Conservation (phyloP, 2,888 invertebrate genomes). For the Coelopa pilipes region DNA sequence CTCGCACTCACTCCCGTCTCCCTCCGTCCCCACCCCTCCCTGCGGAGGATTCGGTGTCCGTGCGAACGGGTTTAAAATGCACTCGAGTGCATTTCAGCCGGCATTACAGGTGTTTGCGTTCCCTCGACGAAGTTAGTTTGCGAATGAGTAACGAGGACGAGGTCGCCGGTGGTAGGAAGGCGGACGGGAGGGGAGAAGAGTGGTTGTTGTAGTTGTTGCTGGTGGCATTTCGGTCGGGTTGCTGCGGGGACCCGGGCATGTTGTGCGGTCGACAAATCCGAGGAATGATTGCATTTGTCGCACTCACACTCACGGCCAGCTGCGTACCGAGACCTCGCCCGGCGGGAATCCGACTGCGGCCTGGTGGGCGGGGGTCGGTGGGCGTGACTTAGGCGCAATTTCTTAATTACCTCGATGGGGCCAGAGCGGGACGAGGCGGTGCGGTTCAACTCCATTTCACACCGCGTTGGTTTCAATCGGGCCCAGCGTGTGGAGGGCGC, state of each 20-base stretch:
- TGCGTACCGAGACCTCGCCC: too few species aligned
- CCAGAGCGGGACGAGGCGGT: too few species aligned
- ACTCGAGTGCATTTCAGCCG: background rate
- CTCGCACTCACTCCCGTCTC: background rate
- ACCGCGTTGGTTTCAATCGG: too few species aligned
- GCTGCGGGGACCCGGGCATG: background rate
- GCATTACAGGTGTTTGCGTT: constrained; percentile 8
- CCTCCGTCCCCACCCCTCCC: background rate
- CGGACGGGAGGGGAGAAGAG: background rate
- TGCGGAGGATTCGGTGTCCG: background rate
- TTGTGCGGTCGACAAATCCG: constrained; percentile 4
- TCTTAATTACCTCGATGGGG: too few species aligned
- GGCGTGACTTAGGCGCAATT: too few species aligned
- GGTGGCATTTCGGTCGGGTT: background rate
- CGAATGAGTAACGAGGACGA: background rate
- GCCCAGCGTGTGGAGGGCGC: too few species aligned
- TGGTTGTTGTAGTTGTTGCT: background rate
- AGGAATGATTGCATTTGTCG: background rate
- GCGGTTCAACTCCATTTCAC: too few species aligned
- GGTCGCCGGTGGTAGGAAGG: background rate
- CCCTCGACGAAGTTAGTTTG: background rate
- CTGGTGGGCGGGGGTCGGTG: too few species aligned
- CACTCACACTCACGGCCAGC: background rate
- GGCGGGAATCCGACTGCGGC: too few species aligned
- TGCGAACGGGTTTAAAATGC: background rate